Base-by-base conservation (phyloP, 1,140 invertebrate species). In the Drosophila melanica region DNA sequence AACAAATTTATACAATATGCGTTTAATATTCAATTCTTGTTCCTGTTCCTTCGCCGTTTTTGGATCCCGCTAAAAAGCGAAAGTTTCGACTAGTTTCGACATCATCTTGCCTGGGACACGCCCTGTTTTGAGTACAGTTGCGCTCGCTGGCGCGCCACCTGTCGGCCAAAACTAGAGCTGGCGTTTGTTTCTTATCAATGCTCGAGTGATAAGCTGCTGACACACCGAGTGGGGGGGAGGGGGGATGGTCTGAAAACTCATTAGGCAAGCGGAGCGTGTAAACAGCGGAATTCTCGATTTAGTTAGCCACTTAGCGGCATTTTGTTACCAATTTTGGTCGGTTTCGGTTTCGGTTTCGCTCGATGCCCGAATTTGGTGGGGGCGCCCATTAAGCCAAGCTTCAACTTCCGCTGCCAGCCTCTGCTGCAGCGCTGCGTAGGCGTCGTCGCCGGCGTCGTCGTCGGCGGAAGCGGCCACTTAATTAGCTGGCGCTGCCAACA, bases 191-290 rank as follows among this genome's bases (percentile, higher is more conserved):
- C 55, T 58, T 45, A 58, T 33, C 55, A 58, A 8, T 3, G 30
- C 20, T 10, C n/a, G 42, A 51, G 14, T 10, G 48, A 23, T 58
- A 44, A 16, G 16, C 27, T 27, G 16, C 27, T 27, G 27, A 6
- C 9, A 16, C 18, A 9, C n/a, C n/a, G n/a, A n/a, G n/a, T n/a
- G n/a, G n/a, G 4, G 18, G 14, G 44, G 4, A 6, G 2, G 1
- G 30, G 48, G 10, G 8, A 20, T 0, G 16, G 6, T n/a, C 2
- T 20, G 14, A 9, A 9, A 37, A 39, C 78, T 86, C 79, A 87
- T 87, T 87, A 87, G 84, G 66, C 57, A 84, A 89, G 77, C 84
- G 85, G 65, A 89, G 84, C 84, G 84, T 89, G 84, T 89, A 89
- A 89, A 89, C 80, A 89, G 73, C 79, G 77, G 75, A 81, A 78